Conservation (phyloP, 1,140 invertebrate genomes). For the Dermatophagoides farinae region DNA sequence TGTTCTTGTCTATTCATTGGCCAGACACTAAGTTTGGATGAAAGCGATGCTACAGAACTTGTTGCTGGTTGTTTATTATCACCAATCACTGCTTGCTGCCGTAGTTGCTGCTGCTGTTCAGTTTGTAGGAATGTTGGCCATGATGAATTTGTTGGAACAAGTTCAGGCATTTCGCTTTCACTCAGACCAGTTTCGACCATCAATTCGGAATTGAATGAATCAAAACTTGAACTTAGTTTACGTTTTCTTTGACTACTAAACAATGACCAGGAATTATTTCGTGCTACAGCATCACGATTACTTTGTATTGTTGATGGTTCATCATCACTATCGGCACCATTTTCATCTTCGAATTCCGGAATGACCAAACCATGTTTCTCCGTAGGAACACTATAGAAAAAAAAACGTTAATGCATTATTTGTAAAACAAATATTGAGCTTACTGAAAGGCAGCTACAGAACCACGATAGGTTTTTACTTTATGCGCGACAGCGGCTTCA, state of each 20-base stretch:
- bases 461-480: constrained; percentile 40
- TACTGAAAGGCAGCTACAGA: constrained; percentile 42
- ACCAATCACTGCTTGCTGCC: no score
- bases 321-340: constrained; percentile 18
- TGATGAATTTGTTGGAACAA: neutral
- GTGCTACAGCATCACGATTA: constrained; percentile 10
- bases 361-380: constrained; percentile 38
- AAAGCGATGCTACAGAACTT: neutral
- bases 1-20: neutral
- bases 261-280: constrained; percentile 11
- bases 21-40: neutral
- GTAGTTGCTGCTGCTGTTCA: neutral
- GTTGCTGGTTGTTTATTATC: neutral
- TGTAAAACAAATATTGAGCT: constrained; percentile 15
- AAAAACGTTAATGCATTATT: neutral
- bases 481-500: constrained; percentile 38
- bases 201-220: constrained; percentile 6
- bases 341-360: constrained; percentile 36
- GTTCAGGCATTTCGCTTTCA: neutral
- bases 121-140: neutral
- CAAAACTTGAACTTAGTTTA: constrained; percentile 10
- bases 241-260: constrained; percentile 9
- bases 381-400: constrained; percentile 32
- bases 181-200: constrained; percentile 8
- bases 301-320: constrained; percentile 15